phyloP scores from a whole-genome alignment of 2,888 invertebrate species.

The Hydrotaea cyrtoneurina region DNA sequence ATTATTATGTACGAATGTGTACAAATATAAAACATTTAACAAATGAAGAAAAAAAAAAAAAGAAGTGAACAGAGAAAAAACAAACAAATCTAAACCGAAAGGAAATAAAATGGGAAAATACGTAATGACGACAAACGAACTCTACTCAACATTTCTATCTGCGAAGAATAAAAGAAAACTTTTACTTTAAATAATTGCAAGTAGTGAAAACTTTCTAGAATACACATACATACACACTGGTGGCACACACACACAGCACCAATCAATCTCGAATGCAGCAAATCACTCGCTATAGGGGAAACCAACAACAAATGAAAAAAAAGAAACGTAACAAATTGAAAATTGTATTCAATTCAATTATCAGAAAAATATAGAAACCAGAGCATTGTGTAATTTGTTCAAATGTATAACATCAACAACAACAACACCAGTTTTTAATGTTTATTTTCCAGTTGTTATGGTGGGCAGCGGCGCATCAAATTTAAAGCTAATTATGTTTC shows the following conservation, averaged over 20 bases:
- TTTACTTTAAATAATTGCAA: constrained; percentile 63
- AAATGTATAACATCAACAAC: background rate
- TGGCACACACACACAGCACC: constrained; percentile 3
- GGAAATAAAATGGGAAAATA: background rate
- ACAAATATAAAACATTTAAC: background rate
- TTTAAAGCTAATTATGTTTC: background rate
- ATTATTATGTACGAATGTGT: background rate
- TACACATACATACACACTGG: too few species aligned
- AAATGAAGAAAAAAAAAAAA: background rate
- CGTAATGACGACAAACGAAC: background rate
- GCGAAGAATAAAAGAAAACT: constrained; percentile 43
- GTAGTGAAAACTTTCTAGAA: constrained; percentile 31
- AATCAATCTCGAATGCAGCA: background rate
- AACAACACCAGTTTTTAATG: background rate
- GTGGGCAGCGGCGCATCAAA: background rate
- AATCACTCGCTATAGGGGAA: background rate
- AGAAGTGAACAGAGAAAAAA: background rate
- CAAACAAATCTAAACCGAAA: background rate
- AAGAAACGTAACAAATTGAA: background rate
- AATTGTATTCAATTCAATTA: constrained; percentile 1
- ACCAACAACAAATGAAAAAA: background rate
- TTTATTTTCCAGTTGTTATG: background rate
- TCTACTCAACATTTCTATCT: background rate
- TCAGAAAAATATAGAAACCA: background rate
- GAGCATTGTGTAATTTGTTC: too few species aligned